A percentile compares a stretch with the other conserved stretches of the same genome.
phyloP scores from a whole-genome alignment of 2,113 vertebrate species.

The Odobenus rosmarus region DNA sequence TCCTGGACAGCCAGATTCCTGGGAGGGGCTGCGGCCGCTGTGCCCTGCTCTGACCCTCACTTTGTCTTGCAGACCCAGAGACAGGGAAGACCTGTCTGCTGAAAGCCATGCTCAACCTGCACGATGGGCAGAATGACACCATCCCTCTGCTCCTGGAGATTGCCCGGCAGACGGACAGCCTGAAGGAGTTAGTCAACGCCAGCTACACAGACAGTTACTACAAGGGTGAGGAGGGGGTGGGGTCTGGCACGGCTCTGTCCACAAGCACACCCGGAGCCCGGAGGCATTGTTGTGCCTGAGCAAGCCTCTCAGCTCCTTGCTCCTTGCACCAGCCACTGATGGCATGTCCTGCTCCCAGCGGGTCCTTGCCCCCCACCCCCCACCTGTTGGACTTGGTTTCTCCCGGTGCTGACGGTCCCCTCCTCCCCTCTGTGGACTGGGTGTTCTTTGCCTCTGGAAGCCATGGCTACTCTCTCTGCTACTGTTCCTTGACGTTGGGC shows the following conservation, averaged over 20 bases:
- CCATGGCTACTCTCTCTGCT: background rate
- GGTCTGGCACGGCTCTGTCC: rapidly evolving
- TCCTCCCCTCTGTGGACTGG: background rate
- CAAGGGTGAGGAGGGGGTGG: conserved; percentile 86
- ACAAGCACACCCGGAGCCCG: background rate
- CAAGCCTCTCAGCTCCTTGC: background rate
- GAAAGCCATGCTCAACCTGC: conserved; percentile 96
- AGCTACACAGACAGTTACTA: conserved; percentile 93
- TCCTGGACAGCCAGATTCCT: rapidly evolving
- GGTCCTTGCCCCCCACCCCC: background rate
- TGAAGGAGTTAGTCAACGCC: conserved; percentile 92
- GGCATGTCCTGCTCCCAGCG: background rate
- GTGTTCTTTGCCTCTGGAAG: background rate
- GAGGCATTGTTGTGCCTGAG: background rate
- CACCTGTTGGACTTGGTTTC: background rate
- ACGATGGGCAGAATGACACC: conserved; percentile 90
- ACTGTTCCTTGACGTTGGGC: background rate
- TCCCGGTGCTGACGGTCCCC: too few species aligned
- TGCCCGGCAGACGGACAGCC: conserved; percentile 90
- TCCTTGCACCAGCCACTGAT: background rate
- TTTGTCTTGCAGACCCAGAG: conserved; percentile 88
- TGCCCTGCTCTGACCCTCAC: background rate
- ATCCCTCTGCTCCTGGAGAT: conserved; percentile 91
- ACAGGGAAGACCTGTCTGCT: conserved; percentile 94
- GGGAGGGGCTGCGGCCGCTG: rapidly evolving